Conservation (phyloP, 2,888 invertebrate species). For the Microplitis manilae region DNA sequence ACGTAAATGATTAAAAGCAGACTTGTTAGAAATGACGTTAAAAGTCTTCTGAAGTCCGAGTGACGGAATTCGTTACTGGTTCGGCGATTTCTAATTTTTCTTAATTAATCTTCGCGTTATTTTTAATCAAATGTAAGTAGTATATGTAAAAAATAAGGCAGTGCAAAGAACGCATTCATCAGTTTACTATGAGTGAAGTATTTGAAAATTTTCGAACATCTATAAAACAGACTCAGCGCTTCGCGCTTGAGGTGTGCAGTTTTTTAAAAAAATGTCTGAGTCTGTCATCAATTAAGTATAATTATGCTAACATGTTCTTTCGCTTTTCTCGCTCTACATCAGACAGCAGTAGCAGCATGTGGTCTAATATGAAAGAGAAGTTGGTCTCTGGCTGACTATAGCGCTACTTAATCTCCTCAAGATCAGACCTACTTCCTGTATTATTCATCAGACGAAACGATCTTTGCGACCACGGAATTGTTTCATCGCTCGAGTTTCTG, state of each 20-base stretch:
- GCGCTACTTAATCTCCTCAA: conserved; percentile 20
- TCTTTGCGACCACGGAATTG: conserved; percentile 23
- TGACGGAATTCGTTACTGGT: not conserved
- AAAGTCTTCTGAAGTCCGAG: not conserved
- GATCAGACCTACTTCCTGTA: not conserved
- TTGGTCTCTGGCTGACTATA: not conserved
- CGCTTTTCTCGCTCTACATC: too few relatives aligned
- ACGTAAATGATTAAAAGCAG: conserved; percentile 4
- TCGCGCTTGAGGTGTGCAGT: too few relatives aligned
- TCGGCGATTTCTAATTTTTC: conserved; percentile 35
- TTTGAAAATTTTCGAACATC: too few relatives aligned
- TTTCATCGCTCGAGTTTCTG: conserved; percentile 7
- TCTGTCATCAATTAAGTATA: too few relatives aligned
- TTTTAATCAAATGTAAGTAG: not conserved
- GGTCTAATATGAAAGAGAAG: not conserved
- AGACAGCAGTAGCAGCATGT: too few relatives aligned
- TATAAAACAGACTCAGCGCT: too few relatives aligned
- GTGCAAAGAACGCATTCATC: too few relatives aligned
- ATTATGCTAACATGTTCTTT: too few relatives aligned
- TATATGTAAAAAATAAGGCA: not conserved
- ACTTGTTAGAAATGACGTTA: not conserved
- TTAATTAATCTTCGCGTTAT: conserved; percentile 33
- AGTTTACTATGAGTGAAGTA: too few relatives aligned
- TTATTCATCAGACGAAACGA: conserved; percentile 22
- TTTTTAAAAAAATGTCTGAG: too few relatives aligned